These are phyloP conservation scores for Grus americana DNA, from an alignment of 2,113 vertebrate genomes.

Conservation along the genomic window DNA sequence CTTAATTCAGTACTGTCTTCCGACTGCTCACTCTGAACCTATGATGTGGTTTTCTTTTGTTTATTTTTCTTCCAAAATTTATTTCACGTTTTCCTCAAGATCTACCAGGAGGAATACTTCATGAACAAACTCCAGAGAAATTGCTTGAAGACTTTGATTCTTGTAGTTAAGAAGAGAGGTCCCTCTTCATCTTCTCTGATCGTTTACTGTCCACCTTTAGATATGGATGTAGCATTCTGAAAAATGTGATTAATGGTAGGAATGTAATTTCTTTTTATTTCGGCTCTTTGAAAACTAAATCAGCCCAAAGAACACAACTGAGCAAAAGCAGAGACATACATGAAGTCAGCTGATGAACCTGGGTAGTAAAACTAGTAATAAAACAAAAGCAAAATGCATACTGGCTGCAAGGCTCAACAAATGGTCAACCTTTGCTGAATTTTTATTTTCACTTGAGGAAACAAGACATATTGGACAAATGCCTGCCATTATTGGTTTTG, in stretches of 20 bases:
- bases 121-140: not conserved
- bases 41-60: not conserved
- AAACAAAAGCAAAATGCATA: not conserved
- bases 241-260: not conserved
- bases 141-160: not conserved
- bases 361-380: not conserved
- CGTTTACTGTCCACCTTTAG: not conserved
- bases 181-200: not conserved
- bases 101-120: not conserved
- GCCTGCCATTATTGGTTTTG: not conserved
- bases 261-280: not conserved
- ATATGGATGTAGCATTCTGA: not conserved
- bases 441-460: conserved; percentile 1
- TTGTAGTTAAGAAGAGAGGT: not conserved
- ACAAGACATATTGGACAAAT: not conserved
- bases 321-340: not conserved
- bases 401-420: not conserved
- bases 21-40: not conserved
- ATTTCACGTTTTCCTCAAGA: not conserved
- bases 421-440: not conserved
- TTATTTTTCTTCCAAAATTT: not conserved
- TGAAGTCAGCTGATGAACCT: not conserved
- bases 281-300: not conserved
- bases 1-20: not conserved
- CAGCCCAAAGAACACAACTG: not conserved